Evolutionary conservation across 1,140 invertebrate species (phyloP).

Genomic region (Achatina immaculata): DNA sequence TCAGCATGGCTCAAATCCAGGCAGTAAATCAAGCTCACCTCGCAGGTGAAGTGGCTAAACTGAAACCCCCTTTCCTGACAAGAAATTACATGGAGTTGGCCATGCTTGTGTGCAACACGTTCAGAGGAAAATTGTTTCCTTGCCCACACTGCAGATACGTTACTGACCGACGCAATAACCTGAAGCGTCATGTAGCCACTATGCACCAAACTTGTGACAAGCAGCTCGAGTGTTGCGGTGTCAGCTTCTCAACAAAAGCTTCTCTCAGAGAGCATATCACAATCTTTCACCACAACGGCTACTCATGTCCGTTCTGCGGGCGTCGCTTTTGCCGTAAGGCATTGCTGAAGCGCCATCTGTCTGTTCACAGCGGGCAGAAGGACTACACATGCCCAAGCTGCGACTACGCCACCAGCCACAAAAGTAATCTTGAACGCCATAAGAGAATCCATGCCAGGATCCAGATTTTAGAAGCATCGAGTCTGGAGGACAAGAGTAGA

Average conservation of each 20-base stretch:
- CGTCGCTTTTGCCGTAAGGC: slow-evolving; percentile 73
- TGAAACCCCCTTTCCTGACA: slow-evolving; percentile 63
- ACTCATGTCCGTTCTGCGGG: slow-evolving; percentile 71
- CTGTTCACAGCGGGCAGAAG: slow-evolving; percentile 72
- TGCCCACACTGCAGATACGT: slow-evolving; percentile 71
- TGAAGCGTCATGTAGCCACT: slow-evolving; percentile 72
- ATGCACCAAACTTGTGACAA: slow-evolving; percentile 72
- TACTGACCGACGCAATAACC: slow-evolving; percentile 73
- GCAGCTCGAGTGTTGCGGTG: slow-evolving; percentile 71
- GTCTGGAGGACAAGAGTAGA: slow-evolving; percentile 20
- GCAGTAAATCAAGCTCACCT: slow-evolving; percentile 46
- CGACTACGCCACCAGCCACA: slow-evolving; percentile 74
- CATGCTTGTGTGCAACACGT: slow-evolving; percentile 67
- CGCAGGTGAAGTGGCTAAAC: slow-evolving; percentile 56
- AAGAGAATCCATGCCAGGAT: slow-evolving; percentile 66
- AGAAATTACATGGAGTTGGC: slow-evolving; percentile 66
- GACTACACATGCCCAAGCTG: slow-evolving; percentile 72
- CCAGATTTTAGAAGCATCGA: slow-evolving; percentile 50
- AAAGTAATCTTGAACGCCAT: slow-evolving; percentile 74
- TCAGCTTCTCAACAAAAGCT: slow-evolving; percentile 70
- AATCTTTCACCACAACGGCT: slow-evolving; percentile 71
- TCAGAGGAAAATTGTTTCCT: slow-evolving; percentile 66
- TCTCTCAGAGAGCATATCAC: slow-evolving; percentile 71
- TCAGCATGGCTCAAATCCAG: slow-evolving; percentile 52
- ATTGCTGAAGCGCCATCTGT: slow-evolving; percentile 72